A percentile compares a stretch with the other conserved stretches of the same genome.
Conservation (phyloP, 2,888 invertebrate genomes). For the Hemithea aestivaria region DNA sequence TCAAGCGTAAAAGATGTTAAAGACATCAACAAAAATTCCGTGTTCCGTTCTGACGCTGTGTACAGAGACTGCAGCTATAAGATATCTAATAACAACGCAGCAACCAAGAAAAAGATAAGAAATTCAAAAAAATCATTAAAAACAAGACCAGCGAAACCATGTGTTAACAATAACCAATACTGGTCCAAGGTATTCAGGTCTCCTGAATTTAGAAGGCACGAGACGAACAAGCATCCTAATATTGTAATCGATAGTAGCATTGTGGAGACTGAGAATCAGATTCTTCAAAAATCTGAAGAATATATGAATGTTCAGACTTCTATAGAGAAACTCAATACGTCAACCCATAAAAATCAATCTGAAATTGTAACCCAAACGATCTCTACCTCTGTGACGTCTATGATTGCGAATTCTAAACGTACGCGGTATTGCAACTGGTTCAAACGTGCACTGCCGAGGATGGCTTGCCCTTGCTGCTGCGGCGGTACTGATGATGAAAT, state of each 20-base stretch:
- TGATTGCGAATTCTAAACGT: slow-evolving; percentile 21
- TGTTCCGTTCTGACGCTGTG: slow-evolving; percentile 40
- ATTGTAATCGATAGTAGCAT: slow-evolving; percentile 18
- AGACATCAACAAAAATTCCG: slow-evolving; percentile 32
- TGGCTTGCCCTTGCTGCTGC: slow-evolving; percentile 59
- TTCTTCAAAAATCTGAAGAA: slow-evolving; percentile 1
- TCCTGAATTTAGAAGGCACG: slow-evolving; percentile 30
- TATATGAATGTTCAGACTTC: slow-evolving; percentile 1
- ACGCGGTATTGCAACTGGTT: slow-evolving; percentile 26
- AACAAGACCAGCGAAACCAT: slow-evolving; percentile 20
- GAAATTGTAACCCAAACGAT: slow-evolving; percentile 30
- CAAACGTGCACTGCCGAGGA: slow-evolving; percentile 36
- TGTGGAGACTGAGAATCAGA: slow-evolving; percentile 2
- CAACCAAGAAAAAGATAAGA: slow-evolving; percentile 5
- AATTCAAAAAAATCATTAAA: slow-evolving; percentile 18
- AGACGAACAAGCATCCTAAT: slow-evolving; percentile 19
- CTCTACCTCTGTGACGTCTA: slow-evolving; percentile 36
- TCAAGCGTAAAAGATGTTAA: slow-evolving; percentile 21
- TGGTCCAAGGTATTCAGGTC: slow-evolving; percentile 55
- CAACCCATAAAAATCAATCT: slow-evolving; percentile 9
- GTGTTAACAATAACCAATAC: slow-evolving; percentile 24
- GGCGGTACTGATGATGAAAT: slow-evolving; percentile 37
- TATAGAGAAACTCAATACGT: neutral
- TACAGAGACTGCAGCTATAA: slow-evolving; percentile 57
- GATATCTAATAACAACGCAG: slow-evolving; percentile 19